Evolutionary conservation across 2,797 vertebrate genomes (phyloP).

Genomic region (Pseudochromis fuscus): DNA sequence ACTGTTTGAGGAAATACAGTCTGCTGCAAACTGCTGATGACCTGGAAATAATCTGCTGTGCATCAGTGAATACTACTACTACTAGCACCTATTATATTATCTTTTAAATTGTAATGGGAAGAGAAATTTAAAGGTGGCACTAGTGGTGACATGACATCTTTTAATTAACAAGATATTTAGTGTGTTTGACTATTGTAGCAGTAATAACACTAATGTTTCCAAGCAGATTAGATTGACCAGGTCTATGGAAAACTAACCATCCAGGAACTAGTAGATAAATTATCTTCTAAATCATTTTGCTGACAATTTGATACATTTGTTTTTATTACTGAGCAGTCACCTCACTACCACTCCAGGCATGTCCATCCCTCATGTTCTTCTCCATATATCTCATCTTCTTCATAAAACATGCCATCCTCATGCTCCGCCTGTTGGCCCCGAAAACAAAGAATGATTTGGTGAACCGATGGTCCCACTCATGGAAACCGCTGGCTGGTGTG

Average conservation of each 20-base stretch:
- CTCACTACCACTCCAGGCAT: conserved; percentile 85
- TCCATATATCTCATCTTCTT: conserved; percentile 83
- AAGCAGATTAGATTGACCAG: background rate
- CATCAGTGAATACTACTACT: conserved; percentile 21
- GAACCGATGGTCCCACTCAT: conserved; percentile 53
- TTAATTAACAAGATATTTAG: too few species aligned
- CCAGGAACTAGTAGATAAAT: conserved; percentile 3
- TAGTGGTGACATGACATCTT: background rate
- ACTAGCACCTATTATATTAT: conserved; percentile 1
- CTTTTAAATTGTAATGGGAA: background rate
- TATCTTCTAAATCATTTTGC: conserved; percentile 20
- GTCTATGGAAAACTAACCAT: too few species aligned
- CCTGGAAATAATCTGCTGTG: background rate
- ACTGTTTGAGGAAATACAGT: too few species aligned
- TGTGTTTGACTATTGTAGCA: background rate
- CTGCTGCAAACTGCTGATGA: background rate
- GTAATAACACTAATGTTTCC: background rate
- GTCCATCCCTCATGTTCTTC: conserved; percentile 83
- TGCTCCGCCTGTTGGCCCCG: conserved; percentile 80
- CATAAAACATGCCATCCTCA: conserved; percentile 84
- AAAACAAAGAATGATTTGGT: conserved; percentile 78
- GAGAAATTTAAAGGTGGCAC: background rate
- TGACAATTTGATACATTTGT: conserved; percentile 42
- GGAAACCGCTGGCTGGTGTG: conserved; percentile 41
- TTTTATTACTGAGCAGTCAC: conserved; percentile 75